Conservation (phyloP, 2,113 vertebrate species). For the Tragelaphus scriptus region DNA sequence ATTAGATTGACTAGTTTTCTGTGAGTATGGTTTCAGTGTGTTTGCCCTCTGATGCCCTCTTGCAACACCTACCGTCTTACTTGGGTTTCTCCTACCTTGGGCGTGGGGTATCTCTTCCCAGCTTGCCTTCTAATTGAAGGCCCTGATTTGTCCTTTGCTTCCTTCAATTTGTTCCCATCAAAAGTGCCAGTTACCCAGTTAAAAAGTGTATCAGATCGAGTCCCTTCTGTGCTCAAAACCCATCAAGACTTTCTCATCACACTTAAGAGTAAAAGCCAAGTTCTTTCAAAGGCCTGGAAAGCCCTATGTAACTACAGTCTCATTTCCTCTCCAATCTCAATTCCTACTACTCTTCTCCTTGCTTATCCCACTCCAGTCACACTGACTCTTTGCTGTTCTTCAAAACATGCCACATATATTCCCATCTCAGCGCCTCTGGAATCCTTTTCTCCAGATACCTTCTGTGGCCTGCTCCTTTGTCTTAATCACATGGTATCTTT, state of each 20-base stretch:
- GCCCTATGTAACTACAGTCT: not conserved
- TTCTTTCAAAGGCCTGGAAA: not conserved
- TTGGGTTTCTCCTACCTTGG: too few relatives aligned
- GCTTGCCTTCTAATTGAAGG: not conserved
- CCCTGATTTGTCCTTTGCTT: not conserved
- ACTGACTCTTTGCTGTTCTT: not conserved
- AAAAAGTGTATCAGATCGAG: not conserved
- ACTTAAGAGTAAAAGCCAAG: not conserved
- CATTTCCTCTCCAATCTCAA: not conserved
- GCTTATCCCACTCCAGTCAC: not conserved
- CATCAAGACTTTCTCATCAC: not conserved
- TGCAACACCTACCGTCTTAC: too few relatives aligned
- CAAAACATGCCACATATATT: not conserved
- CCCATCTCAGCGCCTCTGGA: not conserved
- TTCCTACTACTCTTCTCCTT: not conserved
- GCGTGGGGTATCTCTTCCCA: too few relatives aligned
- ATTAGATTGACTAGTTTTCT: too few relatives aligned
- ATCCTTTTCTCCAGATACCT: not conserved
- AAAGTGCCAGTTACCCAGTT: not conserved
- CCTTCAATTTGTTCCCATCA: not conserved
- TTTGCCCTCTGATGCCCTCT: too few relatives aligned
- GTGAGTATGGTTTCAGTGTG: too few relatives aligned
- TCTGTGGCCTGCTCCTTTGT: not conserved
- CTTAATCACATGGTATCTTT: not conserved
- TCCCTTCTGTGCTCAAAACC: not conserved